Conservation (phyloP, 2,797 vertebrate genomes). For the Cottoperca gobio region DNA sequence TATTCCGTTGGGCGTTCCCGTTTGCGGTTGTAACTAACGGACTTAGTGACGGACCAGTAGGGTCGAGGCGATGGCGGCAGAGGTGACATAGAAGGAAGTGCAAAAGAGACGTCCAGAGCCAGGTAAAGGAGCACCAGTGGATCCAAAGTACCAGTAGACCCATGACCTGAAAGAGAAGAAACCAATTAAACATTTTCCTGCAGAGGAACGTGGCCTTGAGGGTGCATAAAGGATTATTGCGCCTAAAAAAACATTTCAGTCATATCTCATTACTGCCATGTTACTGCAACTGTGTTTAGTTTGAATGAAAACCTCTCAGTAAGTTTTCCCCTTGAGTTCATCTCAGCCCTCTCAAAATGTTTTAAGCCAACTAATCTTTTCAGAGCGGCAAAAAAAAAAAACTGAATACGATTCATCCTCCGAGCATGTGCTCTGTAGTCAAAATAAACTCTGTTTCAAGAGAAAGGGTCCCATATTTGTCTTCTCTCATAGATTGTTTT, state of each 20-base stretch:
- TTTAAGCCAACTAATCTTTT: conserved; percentile 13
- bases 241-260: conserved; percentile 5
- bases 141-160: conserved; percentile 91
- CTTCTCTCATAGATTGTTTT: no score
- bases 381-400: conserved; percentile 14
- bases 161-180: conserved; percentile 80
- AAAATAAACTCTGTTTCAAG: not conserved
- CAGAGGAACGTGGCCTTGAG: not conserved
- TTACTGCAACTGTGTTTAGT: not conserved
- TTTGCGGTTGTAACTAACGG: conserved; percentile 88
- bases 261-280: conserved; percentile 8
- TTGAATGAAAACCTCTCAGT: not conserved
- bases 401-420: not conserved
- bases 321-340: not conserved
- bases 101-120: conserved; percentile 91
- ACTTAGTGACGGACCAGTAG: conserved; percentile 91
- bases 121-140: conserved; percentile 92
- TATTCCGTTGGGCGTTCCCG: conserved; percentile 88
- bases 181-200: not conserved
- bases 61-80: conserved; percentile 91
- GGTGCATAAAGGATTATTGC: not conserved
- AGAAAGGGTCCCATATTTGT: not conserved
- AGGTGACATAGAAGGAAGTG: conserved; percentile 92
- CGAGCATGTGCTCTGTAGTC: not conserved
- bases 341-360: not conserved